These are phyloP conservation scores for Coremacera marginata DNA, from an alignment of 2,888 invertebrate species.

Conservation along the genomic window DNA sequence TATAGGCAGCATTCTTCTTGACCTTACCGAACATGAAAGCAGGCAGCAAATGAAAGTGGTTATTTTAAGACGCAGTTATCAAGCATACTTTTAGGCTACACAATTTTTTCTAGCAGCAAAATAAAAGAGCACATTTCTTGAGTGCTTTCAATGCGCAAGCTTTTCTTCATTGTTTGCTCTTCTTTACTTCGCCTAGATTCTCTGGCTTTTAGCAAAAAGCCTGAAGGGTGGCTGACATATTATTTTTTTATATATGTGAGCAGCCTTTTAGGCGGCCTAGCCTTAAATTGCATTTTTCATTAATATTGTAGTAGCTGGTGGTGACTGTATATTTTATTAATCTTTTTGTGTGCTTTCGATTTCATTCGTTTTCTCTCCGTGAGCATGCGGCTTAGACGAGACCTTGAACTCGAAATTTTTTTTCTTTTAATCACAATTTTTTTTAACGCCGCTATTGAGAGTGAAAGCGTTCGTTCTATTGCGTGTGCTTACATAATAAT, in stretches of 20 bases:
- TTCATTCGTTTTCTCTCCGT: slow-evolving; percentile 21
- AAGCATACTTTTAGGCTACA: slow-evolving; percentile 59
- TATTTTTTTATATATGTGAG: neutral
- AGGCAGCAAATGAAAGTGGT: slow-evolving; percentile 18
- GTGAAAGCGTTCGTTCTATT: slow-evolving; percentile 13
- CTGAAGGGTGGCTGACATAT: neutral
- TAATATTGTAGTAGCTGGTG: neutral
- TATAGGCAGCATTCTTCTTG: neutral
- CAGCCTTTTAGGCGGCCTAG: neutral
- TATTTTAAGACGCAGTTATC: slow-evolving; percentile 27
- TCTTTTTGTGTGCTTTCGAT: slow-evolving; percentile 14
- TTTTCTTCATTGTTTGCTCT: too few species aligned
- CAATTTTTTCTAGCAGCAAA: too few species aligned
- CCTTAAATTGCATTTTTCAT: neutral
- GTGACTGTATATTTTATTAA: neutral
- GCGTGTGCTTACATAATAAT: slow-evolving; percentile 12
- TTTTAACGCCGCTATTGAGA: slow-evolving; percentile 24
- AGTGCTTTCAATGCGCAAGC: too few species aligned
- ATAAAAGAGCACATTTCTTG: too few species aligned
- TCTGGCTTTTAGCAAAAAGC: too few species aligned
- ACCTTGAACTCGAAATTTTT: slow-evolving; percentile 66
- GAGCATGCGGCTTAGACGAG: slow-evolving; percentile 66
- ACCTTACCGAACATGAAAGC: neutral
- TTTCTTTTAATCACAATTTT: slow-evolving; percentile 35
- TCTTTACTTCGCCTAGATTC: too few species aligned